Evolutionary conservation across 2,797 vertebrate genomes (phyloP), one percentile per base, ranked within the genome.

Genomic region (Brachyrhaphis roseni): DNA sequence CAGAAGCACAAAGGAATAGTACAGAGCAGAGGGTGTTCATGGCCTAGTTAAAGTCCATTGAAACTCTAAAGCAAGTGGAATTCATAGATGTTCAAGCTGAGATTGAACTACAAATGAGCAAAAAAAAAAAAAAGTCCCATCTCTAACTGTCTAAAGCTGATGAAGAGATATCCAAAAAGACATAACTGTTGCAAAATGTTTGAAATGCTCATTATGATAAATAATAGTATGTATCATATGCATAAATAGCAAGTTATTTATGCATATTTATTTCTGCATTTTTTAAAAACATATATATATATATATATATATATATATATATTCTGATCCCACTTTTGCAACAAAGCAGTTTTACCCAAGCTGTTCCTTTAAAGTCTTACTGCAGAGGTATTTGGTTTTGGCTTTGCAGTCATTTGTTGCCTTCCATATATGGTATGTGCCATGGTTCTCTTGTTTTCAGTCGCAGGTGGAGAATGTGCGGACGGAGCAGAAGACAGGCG

Each of bases 401-500:
- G 1, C 74, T 51, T 57, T 47, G 20, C 1, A 26, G 53, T 45
- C n/a, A 8, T 11, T 57, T 20, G 23, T 34, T 75, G 28, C 34
- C 26, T 31, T 53, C 34, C 57, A 23, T 13, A 26, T 53, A 8
- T 8, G 2, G 49, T 26, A 3, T 47, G 5, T 75, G 64, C 72
- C 2, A 3, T 31, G 4, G n/a, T 59, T 76, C 7, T 70, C 12
- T 83, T 10, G 88, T 68, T 79, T 62, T 82, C 86, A 95, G 94
- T 74, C 92, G 93, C 41, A 92, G 91, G 75, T 89, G 59, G 53
- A 93, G 91, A 80, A 51, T 79, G 43, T 92, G 92, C 36, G 71
- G 89, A 78, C 82, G 78, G 77, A 91, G 89, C 72, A 68, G 79
- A 36, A 84, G 92, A 68, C 91, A 82, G 76, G 91, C 88, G 41